Evolutionary conservation across 2,888 invertebrate species (phyloP).

Genomic region (Tigriopus californicus): DNA sequence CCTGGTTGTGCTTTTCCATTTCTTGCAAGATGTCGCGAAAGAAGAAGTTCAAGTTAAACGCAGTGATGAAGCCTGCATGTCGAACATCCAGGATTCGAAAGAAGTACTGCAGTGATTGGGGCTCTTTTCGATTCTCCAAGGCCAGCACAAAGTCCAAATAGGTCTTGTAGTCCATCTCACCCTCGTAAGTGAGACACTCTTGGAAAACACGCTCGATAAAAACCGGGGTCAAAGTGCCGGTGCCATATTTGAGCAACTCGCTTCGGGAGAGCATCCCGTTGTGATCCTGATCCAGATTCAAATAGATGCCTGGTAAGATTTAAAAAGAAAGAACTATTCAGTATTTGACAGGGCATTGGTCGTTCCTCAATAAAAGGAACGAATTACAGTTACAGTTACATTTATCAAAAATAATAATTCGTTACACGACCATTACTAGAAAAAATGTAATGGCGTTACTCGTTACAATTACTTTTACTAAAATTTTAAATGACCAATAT

Average conservation of each 20-base stretch:
- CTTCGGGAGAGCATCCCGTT: slow-evolving; percentile 87
- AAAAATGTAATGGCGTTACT: too few relatives aligned
- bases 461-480: too few relatives aligned
- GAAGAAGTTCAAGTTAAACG: slow-evolving; percentile 78
- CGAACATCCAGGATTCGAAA: slow-evolving; percentile 80
- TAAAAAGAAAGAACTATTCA: background rate
- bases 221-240: slow-evolving; percentile 70
- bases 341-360: too few relatives aligned
- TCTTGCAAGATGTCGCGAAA: slow-evolving; percentile 83
- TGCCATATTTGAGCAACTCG: slow-evolving; percentile 71
- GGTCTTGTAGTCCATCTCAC: slow-evolving; percentile 92
- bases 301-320: slow-evolving; percentile 42
- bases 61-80: slow-evolving; percentile 64
- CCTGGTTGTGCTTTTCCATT: slow-evolving; percentile 68
- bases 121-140: slow-evolving; percentile 73
- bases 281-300: slow-evolving; percentile 79
- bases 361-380: too few relatives aligned
- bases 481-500: too few relatives aligned
- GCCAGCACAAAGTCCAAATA: slow-evolving; percentile 86
- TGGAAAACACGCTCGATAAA: slow-evolving; percentile 86
- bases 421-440: too few relatives aligned
- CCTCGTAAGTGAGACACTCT: slow-evolving; percentile 82
- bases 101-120: slow-evolving; percentile 73
- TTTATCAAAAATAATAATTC: too few relatives aligned
- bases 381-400: too few relatives aligned